A percentile compares a stretch with the other conserved stretches of the same genome.
Evolutionary conservation across 2,888 invertebrate genomes (phyloP).

Genomic region (Leptinotarsa haldemani): DNA sequence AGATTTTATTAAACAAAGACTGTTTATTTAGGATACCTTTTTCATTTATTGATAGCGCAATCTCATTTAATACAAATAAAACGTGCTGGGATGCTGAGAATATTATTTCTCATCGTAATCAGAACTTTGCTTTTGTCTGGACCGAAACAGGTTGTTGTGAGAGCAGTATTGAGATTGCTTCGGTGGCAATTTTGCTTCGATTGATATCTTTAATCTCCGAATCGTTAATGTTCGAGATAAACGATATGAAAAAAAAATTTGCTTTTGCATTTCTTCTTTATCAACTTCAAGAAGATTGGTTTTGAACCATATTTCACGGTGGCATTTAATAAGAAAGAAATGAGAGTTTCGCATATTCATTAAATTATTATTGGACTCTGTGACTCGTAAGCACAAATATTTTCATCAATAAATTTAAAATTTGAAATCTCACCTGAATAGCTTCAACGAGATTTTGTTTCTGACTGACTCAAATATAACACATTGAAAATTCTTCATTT

Average conservation of each 20-base stretch:
- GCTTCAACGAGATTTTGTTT: no score
- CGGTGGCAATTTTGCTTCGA: not conserved
- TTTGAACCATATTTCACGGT: no score
- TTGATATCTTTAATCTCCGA: not conserved
- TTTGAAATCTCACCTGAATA: no score
- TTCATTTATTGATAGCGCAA: conserved; percentile 3
- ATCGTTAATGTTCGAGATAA: not conserved
- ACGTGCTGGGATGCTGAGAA: conserved; percentile 2
- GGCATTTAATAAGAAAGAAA: no score
- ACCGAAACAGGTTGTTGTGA: not conserved
- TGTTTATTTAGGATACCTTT: conserved; percentile 1
- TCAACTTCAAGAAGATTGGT: no score
- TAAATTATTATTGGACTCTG: no score
- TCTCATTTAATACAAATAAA: not conserved
- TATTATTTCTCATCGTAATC: not conserved
- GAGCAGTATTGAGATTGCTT: not conserved
- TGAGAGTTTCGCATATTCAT: no score
- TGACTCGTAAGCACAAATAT: no score
- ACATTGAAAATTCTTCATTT: not conserved
- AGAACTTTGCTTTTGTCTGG: conserved; percentile 6
- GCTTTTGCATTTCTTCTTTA: no score
- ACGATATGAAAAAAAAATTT: not conserved
- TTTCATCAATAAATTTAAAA: no score
- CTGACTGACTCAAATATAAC: not conserved
- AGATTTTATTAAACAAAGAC: conserved; percentile 3